phyloP scores from a whole-genome alignment of 2,797 vertebrate species.

The Gephyroberyx darwinii region DNA sequence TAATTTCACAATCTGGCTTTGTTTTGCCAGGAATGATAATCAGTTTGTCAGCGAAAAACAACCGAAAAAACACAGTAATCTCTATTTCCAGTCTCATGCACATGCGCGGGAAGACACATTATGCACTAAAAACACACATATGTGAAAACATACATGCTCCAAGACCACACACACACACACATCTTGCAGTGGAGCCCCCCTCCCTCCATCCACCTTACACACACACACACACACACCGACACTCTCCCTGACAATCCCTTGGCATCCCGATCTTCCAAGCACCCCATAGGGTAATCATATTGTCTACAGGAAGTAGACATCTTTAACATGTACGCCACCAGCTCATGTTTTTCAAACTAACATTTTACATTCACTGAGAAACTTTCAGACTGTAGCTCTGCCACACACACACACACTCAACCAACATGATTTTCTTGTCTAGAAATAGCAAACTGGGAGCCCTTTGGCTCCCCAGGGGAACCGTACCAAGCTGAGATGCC shows the following conservation, averaged over 20 bases:
- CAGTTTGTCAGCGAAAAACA: slow-evolving; percentile 49
- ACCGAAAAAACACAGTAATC: not conserved
- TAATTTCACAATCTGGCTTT: slow-evolving; percentile 53
- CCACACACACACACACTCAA: slow-evolving; percentile 36
- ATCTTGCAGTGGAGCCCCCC: too few species aligned
- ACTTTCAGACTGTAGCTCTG: slow-evolving; percentile 28
- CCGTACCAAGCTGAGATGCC: slow-evolving; percentile 38
- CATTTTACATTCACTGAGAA: slow-evolving; percentile 23
- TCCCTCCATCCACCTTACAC: not conserved
- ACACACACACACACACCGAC: not conserved
- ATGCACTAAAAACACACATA: slow-evolving; percentile 5
- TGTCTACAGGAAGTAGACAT: slow-evolving; percentile 36
- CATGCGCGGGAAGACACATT: slow-evolving; percentile 3
- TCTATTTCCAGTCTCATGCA: not conserved
- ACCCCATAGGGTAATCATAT: slow-evolving; percentile 44
- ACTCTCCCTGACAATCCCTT: slow-evolving; percentile 26
- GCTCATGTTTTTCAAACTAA: slow-evolving; percentile 37
- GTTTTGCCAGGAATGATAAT: slow-evolving; percentile 54
- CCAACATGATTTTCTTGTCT: slow-evolving; percentile 38
- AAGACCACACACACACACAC: not conserved
- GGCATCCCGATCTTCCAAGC: slow-evolving; percentile 5
- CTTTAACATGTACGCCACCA: slow-evolving; percentile 48
- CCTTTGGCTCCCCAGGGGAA: slow-evolving; percentile 52
- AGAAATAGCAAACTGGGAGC: slow-evolving; percentile 60
- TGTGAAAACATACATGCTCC: not conserved